These are phyloP conservation scores for Melitaea athalia DNA, from an alignment of 2,888 invertebrate genomes.

Conservation along the genomic window DNA sequence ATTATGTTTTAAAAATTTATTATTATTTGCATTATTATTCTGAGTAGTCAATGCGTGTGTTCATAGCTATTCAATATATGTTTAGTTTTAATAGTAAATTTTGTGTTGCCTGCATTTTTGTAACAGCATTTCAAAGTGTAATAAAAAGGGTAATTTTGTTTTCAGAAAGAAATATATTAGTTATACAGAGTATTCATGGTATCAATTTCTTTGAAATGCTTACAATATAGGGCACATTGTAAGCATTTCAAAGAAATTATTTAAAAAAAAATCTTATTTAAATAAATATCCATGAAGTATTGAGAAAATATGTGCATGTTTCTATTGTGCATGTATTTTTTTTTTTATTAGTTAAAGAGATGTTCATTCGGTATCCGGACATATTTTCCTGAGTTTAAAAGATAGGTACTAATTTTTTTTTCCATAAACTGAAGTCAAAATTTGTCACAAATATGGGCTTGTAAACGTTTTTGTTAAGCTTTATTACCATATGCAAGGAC, in stretches of 20 bases:
- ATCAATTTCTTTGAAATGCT: background rate
- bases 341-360: background rate
- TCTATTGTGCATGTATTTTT: conserved; percentile 12
- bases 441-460: too few species aligned
- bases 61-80: conserved; percentile 62
- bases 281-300: background rate
- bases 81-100: background rate
- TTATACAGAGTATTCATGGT: background rate
- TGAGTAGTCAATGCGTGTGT: conserved; percentile 59
- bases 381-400: too few species aligned
- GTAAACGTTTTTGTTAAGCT: too few species aligned
- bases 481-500: too few species aligned
- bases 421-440: background rate
- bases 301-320: too few species aligned
- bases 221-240: too few species aligned
- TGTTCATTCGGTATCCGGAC: too few species aligned
- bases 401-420: background rate
- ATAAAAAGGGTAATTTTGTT: background rate
- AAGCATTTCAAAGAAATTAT: too few species aligned
- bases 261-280: too few species aligned
- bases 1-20: conserved; percentile 11
- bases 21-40: conserved; percentile 33
- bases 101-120: conserved; percentile 1
- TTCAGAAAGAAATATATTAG: background rate
- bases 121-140: conserved; percentile 2